A percentile compares a stretch with the other conserved stretches of the same genome.
Conservation (phyloP, 1,140 invertebrate genomes). For the Eurosta solidaginis region DNA sequence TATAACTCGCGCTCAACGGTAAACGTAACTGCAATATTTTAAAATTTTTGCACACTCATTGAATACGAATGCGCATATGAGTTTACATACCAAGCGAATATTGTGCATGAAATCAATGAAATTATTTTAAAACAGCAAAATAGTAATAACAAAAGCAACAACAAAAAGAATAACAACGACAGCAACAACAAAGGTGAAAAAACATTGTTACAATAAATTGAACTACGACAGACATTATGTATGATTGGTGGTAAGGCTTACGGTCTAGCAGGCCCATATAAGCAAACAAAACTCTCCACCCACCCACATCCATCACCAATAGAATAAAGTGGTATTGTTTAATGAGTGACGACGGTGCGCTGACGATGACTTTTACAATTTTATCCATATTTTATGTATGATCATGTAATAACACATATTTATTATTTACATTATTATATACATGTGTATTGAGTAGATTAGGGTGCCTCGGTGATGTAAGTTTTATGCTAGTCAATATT, state of each 20-base stretch:
- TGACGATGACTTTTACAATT: conserved; percentile 1
- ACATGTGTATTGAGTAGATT: not conserved
- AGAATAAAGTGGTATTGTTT: not conserved
- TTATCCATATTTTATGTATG: too few species aligned
- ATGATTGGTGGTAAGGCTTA: too few species aligned
- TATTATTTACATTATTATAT: not conserved
- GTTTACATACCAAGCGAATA: too few species aligned
- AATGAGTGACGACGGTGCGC: not conserved
- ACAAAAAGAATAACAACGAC: not conserved
- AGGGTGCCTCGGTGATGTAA: too few species aligned
- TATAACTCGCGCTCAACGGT: not conserved
- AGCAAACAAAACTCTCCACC: not conserved
- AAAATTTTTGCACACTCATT: not conserved
- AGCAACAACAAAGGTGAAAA: too few species aligned
- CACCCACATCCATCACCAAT: not conserved
- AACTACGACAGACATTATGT: not conserved
- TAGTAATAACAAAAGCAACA: not conserved
- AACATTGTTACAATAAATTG: not conserved
- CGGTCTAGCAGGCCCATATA: too few species aligned
- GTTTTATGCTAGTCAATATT: too few species aligned
- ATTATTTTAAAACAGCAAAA: not conserved
- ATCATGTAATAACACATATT: too few species aligned
- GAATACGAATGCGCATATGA: not conserved
- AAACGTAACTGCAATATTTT: not conserved
- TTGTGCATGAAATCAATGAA: not conserved